These are phyloP conservation scores for Brachionus paranguensis DNA, from an alignment of 1,140 invertebrate species.

Conservation along the genomic window DNA sequence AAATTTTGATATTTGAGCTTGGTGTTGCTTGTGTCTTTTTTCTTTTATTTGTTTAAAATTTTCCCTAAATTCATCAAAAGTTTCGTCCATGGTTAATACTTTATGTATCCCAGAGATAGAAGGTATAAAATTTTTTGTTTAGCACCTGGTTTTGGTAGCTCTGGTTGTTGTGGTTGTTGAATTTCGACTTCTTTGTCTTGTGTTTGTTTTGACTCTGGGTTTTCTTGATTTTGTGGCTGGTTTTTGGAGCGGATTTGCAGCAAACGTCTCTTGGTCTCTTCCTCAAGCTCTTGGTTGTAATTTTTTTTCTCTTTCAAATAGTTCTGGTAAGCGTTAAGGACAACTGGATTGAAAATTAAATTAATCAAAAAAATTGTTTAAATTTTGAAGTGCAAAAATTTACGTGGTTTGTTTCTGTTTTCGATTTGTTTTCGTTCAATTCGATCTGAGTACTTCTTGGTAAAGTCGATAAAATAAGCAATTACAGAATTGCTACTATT, in stretches of 20 bases:
- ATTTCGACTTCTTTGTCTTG: neutral
- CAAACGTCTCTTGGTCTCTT: neutral
- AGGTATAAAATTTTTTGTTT: neutral
- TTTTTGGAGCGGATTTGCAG: neutral
- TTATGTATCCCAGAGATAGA: conserved; percentile 13
- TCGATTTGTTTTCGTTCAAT: neutral
- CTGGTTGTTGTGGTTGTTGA: neutral
- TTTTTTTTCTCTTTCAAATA: conserved; percentile 33
- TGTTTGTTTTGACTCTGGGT: neutral
- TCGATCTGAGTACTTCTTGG: neutral
- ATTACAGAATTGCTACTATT: neutral
- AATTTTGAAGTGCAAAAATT: neutral
- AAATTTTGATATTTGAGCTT: conserved; percentile 34
- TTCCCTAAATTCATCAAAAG: conserved; percentile 39
- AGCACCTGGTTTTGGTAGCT: neutral
- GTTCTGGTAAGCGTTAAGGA: neutral
- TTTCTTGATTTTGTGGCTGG: neutral
- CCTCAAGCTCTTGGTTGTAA: neutral
- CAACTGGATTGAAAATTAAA: neutral
- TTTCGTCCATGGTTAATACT: conserved; percentile 29
- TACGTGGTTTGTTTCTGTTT: neutral
- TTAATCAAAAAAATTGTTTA: neutral
- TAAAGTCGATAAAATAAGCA: neutral
- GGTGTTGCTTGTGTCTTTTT: neutral
- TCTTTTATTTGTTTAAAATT: conserved; percentile 39